Evolutionary conservation across 2,113 vertebrate genomes (phyloP), one percentile per base, ranked within the genome.

Genomic region (Amphiprion percula): DNA sequence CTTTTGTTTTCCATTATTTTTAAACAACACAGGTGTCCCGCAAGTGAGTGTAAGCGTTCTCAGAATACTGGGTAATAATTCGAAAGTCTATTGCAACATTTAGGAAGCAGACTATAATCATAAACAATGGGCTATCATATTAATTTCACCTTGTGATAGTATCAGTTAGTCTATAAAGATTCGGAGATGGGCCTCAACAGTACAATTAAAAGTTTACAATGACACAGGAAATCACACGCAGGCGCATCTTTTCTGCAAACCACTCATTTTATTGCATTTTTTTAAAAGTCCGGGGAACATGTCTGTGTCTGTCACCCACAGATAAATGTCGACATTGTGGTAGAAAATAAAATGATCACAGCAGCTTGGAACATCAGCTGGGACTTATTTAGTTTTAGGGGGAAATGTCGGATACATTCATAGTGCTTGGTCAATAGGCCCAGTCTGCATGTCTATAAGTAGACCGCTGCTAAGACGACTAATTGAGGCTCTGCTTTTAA

Each of bases 181-280:
- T 88, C 61, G 6, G 47, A 85, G 67, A 91, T 82, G 83, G 84
- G 59, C 91, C 90, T 91, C 92, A 90, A 94, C 92, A 96, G 92
- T 90, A 95, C 95, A 96, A 96, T 97, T 96, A 95, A 96, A 96
- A 96, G 93, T 89, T 94, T 93, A 94, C 91, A 93, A 92, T 93
- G 91, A 94, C 89, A 88, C 88, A 90, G 83, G 73, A 86, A 89
- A 86, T 77, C 90, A 86, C 86, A 88, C 70, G 37, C 87, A 85
- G 68, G 55, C 62, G 69, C 80, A 82, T 82, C 61, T 83, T 86
- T 78, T 85, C 68, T 86, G 62, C 69, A 86, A 88, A 84, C 68
- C 68, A 77, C 68, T 85, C 55, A 75, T 80, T 92, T 87, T 90
- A 91, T 86, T 85, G 16, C 63, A 84, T 12, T 83, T 80, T 77